A percentile compares a stretch with the other conserved stretches of the same genome.
phyloP scores from a whole-genome alignment of 2,888 invertebrate species.

The Unio pictorum region DNA sequence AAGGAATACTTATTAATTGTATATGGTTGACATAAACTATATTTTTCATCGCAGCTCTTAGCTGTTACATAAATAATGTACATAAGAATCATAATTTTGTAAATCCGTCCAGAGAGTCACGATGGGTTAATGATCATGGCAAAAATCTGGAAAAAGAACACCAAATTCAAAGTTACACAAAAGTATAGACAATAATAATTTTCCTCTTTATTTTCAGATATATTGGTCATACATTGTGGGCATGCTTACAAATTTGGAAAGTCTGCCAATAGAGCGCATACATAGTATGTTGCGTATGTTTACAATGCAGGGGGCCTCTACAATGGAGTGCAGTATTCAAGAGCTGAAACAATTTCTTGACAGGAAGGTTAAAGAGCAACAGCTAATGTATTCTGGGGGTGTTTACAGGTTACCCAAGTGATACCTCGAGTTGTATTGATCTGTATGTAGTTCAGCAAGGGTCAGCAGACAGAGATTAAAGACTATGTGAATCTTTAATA shows the following conservation, averaged over 20 bases:
- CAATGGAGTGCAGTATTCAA: slow-evolving; percentile 87
- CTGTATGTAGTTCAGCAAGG: too few species aligned
- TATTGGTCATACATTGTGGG: slow-evolving; percentile 98
- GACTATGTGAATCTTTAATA: too few species aligned
- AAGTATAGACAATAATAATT: neutral
- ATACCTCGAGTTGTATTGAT: neutral
- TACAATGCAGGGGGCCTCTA: slow-evolving; percentile 90
- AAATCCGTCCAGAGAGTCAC: too few species aligned
- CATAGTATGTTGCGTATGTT: slow-evolving; percentile 98
- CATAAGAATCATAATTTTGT: too few species aligned
- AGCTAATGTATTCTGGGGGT: slow-evolving; percentile 87
- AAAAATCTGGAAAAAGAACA: too few species aligned
- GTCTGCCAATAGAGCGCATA: slow-evolving; percentile 90
- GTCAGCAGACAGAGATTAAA: too few species aligned
- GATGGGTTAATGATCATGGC: too few species aligned
- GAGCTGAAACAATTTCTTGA: slow-evolving; percentile 92
- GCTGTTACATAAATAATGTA: too few species aligned
- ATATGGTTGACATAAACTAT: too few species aligned
- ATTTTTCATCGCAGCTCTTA: too few species aligned
- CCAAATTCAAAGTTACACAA: too few species aligned
- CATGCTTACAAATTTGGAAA: slow-evolving; percentile 95
- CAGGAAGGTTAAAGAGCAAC: slow-evolving; percentile 92
- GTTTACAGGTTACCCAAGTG: slow-evolving; percentile 85
- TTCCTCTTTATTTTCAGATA: slow-evolving; percentile 73
- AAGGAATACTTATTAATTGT: too few species aligned